Base-by-base conservation (phyloP, 2,797 vertebrate species). In the Pipistrellus nathusii region DNA sequence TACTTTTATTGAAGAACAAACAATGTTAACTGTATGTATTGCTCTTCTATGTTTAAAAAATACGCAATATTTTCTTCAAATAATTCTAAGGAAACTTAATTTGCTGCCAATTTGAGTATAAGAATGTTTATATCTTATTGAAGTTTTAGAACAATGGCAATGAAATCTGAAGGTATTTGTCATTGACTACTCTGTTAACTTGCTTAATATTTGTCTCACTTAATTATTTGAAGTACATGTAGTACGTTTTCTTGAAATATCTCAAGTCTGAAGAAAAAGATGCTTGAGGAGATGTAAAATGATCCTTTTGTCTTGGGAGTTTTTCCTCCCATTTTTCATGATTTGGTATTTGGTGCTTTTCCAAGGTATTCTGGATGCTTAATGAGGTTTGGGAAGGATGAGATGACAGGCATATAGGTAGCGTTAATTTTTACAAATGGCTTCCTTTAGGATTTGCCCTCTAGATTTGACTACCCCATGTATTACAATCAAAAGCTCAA, bases 201-300 rank as follows among this genome's bases (percentile, higher is more conserved):
- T 81, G 41, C 46, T 90, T 94, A 83, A 64, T 66, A 8, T 69
- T 95, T 78, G 8, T 81, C 86, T 96, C 59, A 94, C 57, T 96
- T 95, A 91, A 96, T 97, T 96, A 95, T 94, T 94, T 90, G 14
- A 64, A 83, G 72, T 93, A 20, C 55, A 69, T 0, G 6, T 92
- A 82, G 71, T 41, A 66, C 41, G 15, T 93, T 96, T 90, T 88
- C 32, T 51, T 93, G 72, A 91, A 94, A 55, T 73, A 85, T 87
- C n/a, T 13, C 27, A 20, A 20, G n/a, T 86, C 51, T 21, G 66
- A 85, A 64, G 12, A 91, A 18, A 77, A 71, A 88, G 85, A 81
- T 92, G 4, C 88, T 96, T 85, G 0, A n/a, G 76, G 96, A 88
- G 41, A 86, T 44, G 80, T 23, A 93, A 93, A 93, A 30, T 18